Evolutionary conservation across 2,888 invertebrate species (phyloP).

Genomic region (Pristionchus japonicus): DNA sequence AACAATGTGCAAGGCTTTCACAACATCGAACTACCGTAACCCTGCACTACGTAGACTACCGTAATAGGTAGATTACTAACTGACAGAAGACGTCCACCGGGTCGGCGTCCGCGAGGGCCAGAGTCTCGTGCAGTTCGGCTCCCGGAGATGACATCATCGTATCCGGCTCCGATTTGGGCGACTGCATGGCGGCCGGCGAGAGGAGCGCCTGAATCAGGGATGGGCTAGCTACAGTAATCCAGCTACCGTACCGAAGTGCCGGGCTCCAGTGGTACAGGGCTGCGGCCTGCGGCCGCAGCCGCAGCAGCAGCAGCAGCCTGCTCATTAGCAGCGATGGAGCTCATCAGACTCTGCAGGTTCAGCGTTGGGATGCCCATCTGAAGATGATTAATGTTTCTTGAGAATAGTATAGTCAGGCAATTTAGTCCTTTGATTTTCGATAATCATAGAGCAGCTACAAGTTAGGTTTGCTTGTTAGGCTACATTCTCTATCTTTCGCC

Average conservation of each 20-base stretch:
- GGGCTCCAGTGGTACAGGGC: background rate
- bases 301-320: background rate
- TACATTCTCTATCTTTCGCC: background rate
- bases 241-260: background rate
- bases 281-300: background rate
- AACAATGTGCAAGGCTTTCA: too few relatives aligned
- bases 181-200: background rate
- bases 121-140: background rate
- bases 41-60: too few relatives aligned
- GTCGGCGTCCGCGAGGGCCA: background rate
- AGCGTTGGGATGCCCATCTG: background rate
- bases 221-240: background rate
- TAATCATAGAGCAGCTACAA: background rate
- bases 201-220: background rate
- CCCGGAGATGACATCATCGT: background rate
- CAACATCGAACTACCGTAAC: background rate
- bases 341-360: constrained; percentile 1
- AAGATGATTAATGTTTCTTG: background rate
- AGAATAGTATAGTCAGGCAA: background rate
- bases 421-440: background rate
- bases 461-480: background rate
- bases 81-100: constrained; percentile 31
- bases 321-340: background rate
- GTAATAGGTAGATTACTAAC: background rate
- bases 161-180: background rate